Conservation (phyloP, 2,797 vertebrate genomes). For the Enteromius paludinosus region DNA sequence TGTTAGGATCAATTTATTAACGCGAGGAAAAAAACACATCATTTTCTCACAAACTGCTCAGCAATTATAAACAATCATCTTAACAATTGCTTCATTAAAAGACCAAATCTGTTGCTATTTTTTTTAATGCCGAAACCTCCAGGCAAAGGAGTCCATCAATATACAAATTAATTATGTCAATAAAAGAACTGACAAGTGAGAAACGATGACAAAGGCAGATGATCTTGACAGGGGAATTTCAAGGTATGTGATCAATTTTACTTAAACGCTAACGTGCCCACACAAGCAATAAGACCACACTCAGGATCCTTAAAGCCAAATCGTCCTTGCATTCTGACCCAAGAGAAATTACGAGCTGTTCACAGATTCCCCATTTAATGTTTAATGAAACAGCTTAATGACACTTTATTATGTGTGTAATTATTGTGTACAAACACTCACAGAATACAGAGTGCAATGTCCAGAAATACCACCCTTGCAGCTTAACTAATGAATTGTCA, state of each 20-base stretch:
- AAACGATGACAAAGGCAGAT: slow-evolving; percentile 59
- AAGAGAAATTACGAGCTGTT: slow-evolving; percentile 20
- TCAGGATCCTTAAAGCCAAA: slow-evolving; percentile 16
- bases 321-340: slow-evolving; percentile 38
- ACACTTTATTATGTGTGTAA: slow-evolving; percentile 41
- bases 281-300: slow-evolving; percentile 5
- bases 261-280: slow-evolving; percentile 40
- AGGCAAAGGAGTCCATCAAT: slow-evolving; percentile 62
- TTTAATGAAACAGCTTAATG: slow-evolving; percentile 40
- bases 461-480: slow-evolving; percentile 1
- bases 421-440: slow-evolving; percentile 6
- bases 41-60: slow-evolving; percentile 85
- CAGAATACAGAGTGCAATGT: slow-evolving; percentile 12
- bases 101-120: slow-evolving; percentile 65
- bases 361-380: slow-evolving; percentile 33
- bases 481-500: slow-evolving; percentile 18
- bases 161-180: slow-evolving; percentile 67
- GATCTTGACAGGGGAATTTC: slow-evolving; percentile 35
- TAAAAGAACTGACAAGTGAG: slow-evolving; percentile 59
- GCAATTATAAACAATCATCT: slow-evolving; percentile 85
- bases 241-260: slow-evolving; percentile 55
- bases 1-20: slow-evolving; percentile 85
- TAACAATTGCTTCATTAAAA: slow-evolving; percentile 83
- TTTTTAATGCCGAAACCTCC: slow-evolving; percentile 60
- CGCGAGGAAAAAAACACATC: slow-evolving; percentile 74